These are phyloP conservation scores for Dromaius novaehollandiae DNA, from an alignment of 2,113 vertebrate genomes.

Conservation along the genomic window DNA sequence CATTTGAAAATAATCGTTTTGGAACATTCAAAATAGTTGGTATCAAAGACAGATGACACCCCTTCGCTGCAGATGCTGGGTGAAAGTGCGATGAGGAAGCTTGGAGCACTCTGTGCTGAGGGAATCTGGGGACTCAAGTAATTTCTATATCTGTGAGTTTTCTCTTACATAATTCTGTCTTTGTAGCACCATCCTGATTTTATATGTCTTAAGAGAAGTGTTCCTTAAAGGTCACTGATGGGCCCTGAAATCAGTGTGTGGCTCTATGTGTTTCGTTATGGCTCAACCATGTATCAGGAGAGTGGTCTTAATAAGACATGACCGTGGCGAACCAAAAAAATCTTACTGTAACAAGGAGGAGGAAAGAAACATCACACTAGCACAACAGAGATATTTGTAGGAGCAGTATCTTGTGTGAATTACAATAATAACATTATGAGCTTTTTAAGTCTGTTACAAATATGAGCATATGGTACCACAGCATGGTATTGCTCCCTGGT, in stretches of 20 bases:
- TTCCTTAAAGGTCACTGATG: not conserved
- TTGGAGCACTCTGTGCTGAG: not conserved
- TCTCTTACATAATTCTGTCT: not conserved
- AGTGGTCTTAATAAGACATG: not conserved
- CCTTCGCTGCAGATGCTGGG: not conserved
- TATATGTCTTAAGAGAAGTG: not conserved
- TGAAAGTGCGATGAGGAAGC: not conserved
- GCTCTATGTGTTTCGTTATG: not conserved
- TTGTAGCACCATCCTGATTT: not conserved
- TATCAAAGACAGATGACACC: not conserved
- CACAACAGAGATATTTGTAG: constrained; percentile 21
- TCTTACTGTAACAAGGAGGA: not conserved
- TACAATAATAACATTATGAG: not conserved
- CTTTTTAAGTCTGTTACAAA: constrained; percentile 57
- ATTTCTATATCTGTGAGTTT: not conserved
- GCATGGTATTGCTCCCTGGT: constrained; percentile 10
- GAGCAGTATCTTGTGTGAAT: not conserved
- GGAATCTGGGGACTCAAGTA: not conserved
- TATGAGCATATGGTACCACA: constrained; percentile 48
- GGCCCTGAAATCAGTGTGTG: not conserved
- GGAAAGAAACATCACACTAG: not conserved
- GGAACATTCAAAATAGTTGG: not conserved
- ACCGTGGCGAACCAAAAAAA: not conserved
- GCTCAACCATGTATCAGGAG: not conserved
- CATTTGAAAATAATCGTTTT: not conserved